Evolutionary conservation across 2,797 vertebrate genomes (phyloP).

Genomic region (Denticeps clupeoides): DNA sequence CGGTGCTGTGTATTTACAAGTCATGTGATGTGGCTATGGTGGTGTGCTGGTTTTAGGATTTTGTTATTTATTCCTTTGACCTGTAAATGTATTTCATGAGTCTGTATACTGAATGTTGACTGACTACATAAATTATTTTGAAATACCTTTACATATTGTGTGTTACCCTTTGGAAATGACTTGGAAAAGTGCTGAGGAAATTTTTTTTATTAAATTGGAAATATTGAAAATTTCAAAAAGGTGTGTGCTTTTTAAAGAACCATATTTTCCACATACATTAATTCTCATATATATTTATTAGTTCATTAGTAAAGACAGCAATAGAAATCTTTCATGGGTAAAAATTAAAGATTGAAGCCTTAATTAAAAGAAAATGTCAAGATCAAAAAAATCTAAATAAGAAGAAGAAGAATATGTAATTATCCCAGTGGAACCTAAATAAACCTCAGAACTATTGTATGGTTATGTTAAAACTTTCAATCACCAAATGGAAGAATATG

Average conservation of each 20-base stretch:
- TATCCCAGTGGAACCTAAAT: too few relatives aligned
- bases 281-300: constrained; percentile 43
- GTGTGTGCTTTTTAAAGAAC: too few relatives aligned
- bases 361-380: too few relatives aligned
- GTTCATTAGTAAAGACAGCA: constrained; percentile 17
- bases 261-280: background rate
- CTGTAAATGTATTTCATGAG: constrained; percentile 20
- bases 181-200: too few relatives aligned
- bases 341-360: constrained; percentile 30
- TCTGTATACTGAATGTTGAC: constrained; percentile 15
- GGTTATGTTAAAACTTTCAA: too few relatives aligned
- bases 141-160: constrained; percentile 27
- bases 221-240: too few relatives aligned
- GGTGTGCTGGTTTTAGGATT: constrained; percentile 29
- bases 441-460: too few relatives aligned
- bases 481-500: too few relatives aligned
- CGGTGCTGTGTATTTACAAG: constrained; percentile 24
- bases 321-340: constrained; percentile 34
- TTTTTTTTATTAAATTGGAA: constrained; percentile 23
- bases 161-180: constrained; percentile 31
- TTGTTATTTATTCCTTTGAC: background rate
- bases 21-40: constrained; percentile 23
- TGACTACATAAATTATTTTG: constrained; percentile 23
- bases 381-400: too few relatives aligned
- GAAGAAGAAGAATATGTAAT: too few relatives aligned